Conservation (phyloP, 2,888 invertebrate species). For the Heliconius hortense region DNA sequence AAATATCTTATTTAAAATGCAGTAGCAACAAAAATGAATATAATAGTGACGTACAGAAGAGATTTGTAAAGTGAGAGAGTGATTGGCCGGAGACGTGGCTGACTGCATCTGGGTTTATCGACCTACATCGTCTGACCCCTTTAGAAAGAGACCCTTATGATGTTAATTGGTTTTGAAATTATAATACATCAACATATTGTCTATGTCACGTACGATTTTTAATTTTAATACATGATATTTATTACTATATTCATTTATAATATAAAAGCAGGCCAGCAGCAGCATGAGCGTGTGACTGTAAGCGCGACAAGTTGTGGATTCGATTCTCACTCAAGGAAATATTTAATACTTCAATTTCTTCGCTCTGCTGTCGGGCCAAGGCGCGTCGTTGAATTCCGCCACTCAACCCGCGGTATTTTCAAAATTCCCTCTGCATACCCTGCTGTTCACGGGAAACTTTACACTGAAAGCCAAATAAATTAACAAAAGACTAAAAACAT, state of each 20-base stretch:
- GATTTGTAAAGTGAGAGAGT: conserved; percentile 34
- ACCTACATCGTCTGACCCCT: conserved; percentile 66
- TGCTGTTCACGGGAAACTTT: no score
- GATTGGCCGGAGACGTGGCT: conserved; percentile 52
- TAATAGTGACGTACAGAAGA: conserved; percentile 28
- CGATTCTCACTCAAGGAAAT: no score
- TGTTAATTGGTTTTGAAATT: conserved; percentile 58
- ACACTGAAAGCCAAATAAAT: no score
- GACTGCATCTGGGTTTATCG: conserved; percentile 71
- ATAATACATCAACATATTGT: conserved; percentile 65
- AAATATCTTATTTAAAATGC: conserved; percentile 37
- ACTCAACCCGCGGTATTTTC: no score
- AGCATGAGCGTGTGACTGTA: no score
- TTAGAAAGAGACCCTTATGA: conserved; percentile 64
- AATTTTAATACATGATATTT: background rate
- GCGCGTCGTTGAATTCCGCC: no score
- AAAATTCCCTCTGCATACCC: no score
- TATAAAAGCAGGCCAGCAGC: background rate
- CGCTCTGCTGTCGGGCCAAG: no score
- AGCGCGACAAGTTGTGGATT: no score
- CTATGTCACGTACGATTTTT: conserved; percentile 63
- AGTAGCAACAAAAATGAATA: conserved; percentile 17
- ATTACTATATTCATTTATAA: background rate
- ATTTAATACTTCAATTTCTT: no score
- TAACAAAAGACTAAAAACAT: background rate